Evolutionary conservation across 1,140 invertebrate species (phyloP).

Genomic region (Notospermus geniculatus): DNA sequence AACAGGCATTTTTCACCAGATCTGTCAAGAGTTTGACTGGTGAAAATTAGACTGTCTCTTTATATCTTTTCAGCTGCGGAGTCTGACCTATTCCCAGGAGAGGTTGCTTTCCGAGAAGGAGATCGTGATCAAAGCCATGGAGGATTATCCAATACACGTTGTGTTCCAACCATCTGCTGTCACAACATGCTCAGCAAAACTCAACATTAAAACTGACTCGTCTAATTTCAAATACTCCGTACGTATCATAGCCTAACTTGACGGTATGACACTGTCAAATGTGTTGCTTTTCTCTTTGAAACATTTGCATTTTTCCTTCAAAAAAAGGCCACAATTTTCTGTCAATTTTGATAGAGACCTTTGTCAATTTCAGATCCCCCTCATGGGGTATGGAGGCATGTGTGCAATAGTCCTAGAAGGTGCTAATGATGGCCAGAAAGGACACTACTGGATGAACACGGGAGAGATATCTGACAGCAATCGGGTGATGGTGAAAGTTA

Average conservation of each 20-base stretch:
- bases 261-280: background rate
- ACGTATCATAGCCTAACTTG: too few species aligned
- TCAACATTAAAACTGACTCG: constrained; percentile 20
- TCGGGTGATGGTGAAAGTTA: constrained; percentile 20
- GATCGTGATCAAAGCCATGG: constrained; percentile 23
- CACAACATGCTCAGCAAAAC: constrained; percentile 19
- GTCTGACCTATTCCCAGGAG: constrained; percentile 2
- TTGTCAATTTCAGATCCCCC: constrained; percentile 30
- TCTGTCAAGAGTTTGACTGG: too few species aligned
- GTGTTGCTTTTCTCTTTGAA: too few species aligned
- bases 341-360: too few species aligned
- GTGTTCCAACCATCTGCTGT: constrained; percentile 24
- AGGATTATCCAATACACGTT: constrained; percentile 26
- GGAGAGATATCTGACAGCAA: constrained; percentile 17
- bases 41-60: too few species aligned
- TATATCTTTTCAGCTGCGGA: too few species aligned
- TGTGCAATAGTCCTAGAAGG: constrained; percentile 25
- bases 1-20: too few species aligned
- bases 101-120: constrained; percentile 19
- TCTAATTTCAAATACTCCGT: constrained; percentile 28
- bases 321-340: too few species aligned
- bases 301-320: background rate
- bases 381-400: constrained; percentile 30
- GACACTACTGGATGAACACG: constrained; percentile 22
- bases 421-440: constrained; percentile 17